Evolutionary conservation across 2,888 invertebrate genomes (phyloP).

Genomic region (Mythimna loreyi): DNA sequence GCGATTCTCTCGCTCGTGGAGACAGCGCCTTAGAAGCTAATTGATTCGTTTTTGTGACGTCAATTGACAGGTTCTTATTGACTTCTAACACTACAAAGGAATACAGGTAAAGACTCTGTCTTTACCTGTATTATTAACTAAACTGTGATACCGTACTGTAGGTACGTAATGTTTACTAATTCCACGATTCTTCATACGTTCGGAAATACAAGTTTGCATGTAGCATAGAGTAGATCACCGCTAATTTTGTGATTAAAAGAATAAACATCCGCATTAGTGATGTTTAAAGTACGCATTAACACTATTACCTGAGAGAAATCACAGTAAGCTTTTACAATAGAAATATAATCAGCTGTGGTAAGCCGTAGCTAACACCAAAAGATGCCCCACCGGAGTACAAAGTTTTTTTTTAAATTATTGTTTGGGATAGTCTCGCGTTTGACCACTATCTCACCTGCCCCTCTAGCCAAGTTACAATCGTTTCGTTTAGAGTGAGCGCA

Average conservation of each 20-base stretch:
- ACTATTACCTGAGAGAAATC: conserved; percentile 24
- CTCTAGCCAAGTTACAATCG: no score
- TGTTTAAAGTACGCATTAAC: conserved; percentile 48
- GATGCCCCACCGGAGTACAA: not conserved
- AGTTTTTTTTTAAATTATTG: no score
- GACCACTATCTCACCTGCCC: no score
- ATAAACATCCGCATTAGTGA: conserved; percentile 55
- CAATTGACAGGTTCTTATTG: not conserved
- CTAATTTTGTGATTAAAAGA: conserved; percentile 34
- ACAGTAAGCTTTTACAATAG: not conserved
- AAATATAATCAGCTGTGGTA: not conserved
- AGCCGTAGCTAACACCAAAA: not conserved
- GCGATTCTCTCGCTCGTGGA: no score
- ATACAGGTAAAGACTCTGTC: not conserved
- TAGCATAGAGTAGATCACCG: no score
- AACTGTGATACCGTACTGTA: no score
- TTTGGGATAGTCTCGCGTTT: no score
- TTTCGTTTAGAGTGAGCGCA: no score
- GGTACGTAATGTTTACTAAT: no score
- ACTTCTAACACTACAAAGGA: not conserved
- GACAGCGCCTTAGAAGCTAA: not conserved
- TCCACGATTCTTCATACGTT: no score
- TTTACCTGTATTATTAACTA: no score
- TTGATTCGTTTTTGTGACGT: conserved; percentile 1
- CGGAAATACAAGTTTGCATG: no score